Base-by-base conservation (phyloP, 1,140 invertebrate genomes). In the Araneus ventricosus region DNA sequence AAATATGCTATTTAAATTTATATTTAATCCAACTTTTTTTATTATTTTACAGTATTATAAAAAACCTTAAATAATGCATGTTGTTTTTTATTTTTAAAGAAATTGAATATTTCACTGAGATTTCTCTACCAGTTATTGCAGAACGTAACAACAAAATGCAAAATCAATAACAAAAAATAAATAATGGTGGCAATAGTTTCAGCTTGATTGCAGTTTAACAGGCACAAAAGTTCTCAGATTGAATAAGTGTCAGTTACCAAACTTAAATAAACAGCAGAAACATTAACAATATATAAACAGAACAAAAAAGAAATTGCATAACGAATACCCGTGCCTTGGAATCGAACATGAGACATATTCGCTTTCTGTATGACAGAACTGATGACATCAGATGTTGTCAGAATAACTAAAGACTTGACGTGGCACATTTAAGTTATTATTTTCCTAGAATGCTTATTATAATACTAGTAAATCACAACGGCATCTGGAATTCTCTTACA, bases 381-480 rank as follows among this genome's bases (percentile, higher is more conserved):
- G 85, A 37, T 61, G 85, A 27, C 57, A 87, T 63, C 4, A 61
- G 57, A 87, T 20, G 24, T 24, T 20, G 20, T 61, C 52, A 37
- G 57, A 24, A 37, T 34, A 27, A 27, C 20, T 61, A 52, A 27
- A 87, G 20, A n/a, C 85, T 61, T 87, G 52, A 87, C 59, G 85
- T 87, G 85, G 85, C 85, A 87, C 85, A 61, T 27, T 52, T 61
- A 22, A 87, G 27, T 61, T 39, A 45, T 61, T 87, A 87, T 45
- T 61, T 82, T 87, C 85, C 59, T 87, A 87, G 27, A 61, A 61
- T 61, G 52, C 59, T 61, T 61, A 87, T 87, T 61, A 87, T 37
- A 87, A 87, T 87, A 61, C 57, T 87, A 87, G 30, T 87, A 87
- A 61, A 87, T 97, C 85, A 99, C 99, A 94, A 99, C 98, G 87